Evolutionary conservation across 2,888 invertebrate species (phyloP).

Genomic region (Ptychoptera contaminata): DNA sequence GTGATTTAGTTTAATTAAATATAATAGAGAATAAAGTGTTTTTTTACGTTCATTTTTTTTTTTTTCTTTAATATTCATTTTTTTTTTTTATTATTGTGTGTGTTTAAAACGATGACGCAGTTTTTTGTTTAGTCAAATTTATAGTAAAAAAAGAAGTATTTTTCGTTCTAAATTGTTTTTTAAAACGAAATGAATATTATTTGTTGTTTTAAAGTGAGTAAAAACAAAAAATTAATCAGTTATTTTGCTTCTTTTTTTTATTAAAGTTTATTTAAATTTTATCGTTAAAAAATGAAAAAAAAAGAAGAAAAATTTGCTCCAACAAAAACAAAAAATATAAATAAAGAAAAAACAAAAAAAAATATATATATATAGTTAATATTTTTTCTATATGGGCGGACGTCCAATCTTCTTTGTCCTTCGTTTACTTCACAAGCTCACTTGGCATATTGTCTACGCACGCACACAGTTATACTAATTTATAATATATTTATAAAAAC

Average conservation of each 20-base stretch:
- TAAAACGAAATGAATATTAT: conserved; percentile 1
- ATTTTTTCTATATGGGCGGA: conserved; percentile 8
- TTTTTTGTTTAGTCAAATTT: conserved; percentile 4
- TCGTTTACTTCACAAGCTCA: conserved; percentile 4
- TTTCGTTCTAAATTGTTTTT: neutral
- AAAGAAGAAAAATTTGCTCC: neutral
- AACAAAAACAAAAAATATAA: neutral
- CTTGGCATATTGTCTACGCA: too few species aligned
- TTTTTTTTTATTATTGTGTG: too few species aligned
- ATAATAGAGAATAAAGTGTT: neutral
- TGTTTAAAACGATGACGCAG: conserved; percentile 4
- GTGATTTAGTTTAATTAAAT: too few species aligned
- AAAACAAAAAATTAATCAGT: too few species aligned
- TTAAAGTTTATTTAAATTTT: too few species aligned
- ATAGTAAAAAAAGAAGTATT: neutral
- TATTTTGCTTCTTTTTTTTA: too few species aligned
- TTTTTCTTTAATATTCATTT: too few species aligned
- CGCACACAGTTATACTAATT: too few species aligned
- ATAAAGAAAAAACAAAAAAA: conserved; percentile 5
- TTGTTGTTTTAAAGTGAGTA: neutral
- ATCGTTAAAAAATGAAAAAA: too few species aligned
- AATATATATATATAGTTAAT: too few species aligned
- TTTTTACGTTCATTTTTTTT: too few species aligned
- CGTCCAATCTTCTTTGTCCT: conserved; percentile 13
- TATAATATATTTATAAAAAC: too few species aligned